Percentiles rank a stretch among this genome's conserved stretches.
Evolutionary conservation across 2,888 invertebrate species (phyloP).

Genomic region (Seira ritae): DNA sequence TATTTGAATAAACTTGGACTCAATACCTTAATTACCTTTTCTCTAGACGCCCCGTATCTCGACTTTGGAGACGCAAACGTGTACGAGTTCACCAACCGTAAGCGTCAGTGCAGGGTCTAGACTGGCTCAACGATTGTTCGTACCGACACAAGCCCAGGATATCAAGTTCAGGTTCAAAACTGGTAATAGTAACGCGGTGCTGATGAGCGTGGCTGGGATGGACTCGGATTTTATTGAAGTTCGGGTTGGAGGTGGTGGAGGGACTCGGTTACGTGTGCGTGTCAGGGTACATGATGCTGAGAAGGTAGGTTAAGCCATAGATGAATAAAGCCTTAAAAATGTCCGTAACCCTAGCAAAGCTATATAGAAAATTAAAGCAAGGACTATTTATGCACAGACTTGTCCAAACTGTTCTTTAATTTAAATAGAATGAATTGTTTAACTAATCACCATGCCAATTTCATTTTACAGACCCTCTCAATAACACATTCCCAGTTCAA

Average conservation of each 20-base stretch:
- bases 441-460: too few relatives aligned
- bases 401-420: too few relatives aligned
- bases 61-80: conserved; percentile 42
- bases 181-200: conserved; percentile 24
- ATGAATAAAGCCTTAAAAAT: too few relatives aligned
- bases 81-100: conserved; percentile 46
- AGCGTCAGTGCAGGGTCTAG: background rate
- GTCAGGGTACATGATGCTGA: conserved; percentile 33
- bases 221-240: conserved; percentile 47
- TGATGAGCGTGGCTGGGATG: conserved; percentile 36
- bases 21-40: too few relatives aligned
- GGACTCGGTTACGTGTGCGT: conserved; percentile 25
- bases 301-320: conserved; percentile 36
- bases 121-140: conserved; percentile 21
- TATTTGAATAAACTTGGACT: too few relatives aligned
- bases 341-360: too few relatives aligned
- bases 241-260: background rate
- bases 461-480: conserved; percentile 31
- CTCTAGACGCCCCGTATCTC: conserved; percentile 38
- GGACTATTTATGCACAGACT: too few relatives aligned
- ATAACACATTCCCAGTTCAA: conserved; percentile 33
- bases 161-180: conserved; percentile 54
- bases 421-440: too few relatives aligned
- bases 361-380: too few relatives aligned
- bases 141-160: conserved; percentile 50